These are phyloP conservation scores for Elaeidobius kamerunicus DNA, from an alignment of 2,888 invertebrate species.

Conservation along the genomic window DNA sequence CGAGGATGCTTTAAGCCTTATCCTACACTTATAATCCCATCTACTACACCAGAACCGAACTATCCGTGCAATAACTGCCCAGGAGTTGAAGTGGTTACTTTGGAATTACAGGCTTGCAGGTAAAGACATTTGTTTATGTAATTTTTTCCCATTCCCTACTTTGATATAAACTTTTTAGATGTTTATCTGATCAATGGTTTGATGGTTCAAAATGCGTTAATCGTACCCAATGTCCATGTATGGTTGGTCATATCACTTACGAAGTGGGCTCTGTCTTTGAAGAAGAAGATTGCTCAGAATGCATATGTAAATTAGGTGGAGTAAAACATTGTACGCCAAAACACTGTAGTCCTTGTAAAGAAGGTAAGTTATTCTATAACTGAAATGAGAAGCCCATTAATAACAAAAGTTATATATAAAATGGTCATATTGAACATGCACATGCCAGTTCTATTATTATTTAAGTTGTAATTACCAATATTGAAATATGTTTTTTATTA, in stretches of 20 bases:
- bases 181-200: conserved; percentile 60
- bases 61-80: conserved; percentile 56
- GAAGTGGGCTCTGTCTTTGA: conserved; percentile 68
- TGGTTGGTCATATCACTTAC: conserved; percentile 66
- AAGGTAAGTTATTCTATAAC: conserved; percentile 44
- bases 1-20: conserved; percentile 76
- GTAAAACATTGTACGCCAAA: conserved; percentile 66
- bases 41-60: conserved; percentile 27
- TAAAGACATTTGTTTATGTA: no score
- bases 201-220: conserved; percentile 72
- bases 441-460: no score
- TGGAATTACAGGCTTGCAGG: conserved; percentile 48
- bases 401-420: no score
- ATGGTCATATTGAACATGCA: no score
- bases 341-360: conserved; percentile 63
- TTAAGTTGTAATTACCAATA: no score
- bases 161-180: conserved; percentile 53
- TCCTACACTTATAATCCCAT: conserved; percentile 35
- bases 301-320: conserved; percentile 76
- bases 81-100: conserved; percentile 46
- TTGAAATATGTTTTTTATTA: no score
- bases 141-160: not conserved
- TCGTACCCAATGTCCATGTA: conserved; percentile 74
- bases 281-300: conserved; percentile 72
- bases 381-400: not conserved